These are phyloP conservation scores for Poicephalus gulielmi DNA, from an alignment of 2,113 vertebrate species.

Conservation along the genomic window DNA sequence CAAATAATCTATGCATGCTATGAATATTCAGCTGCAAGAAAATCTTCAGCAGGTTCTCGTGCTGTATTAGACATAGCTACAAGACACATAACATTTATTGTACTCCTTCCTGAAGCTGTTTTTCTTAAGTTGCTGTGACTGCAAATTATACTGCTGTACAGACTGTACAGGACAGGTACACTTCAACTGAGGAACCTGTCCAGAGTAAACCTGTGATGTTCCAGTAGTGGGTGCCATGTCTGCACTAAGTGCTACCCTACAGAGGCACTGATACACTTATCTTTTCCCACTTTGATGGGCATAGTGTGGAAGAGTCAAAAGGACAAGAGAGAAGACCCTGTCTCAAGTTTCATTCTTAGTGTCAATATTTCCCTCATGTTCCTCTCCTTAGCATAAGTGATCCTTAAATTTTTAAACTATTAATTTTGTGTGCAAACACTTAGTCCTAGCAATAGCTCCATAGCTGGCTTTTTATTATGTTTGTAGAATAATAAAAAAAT, in stretches of 20 bases:
- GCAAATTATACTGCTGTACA: not conserved
- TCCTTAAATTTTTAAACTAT: not conserved
- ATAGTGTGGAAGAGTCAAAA: not conserved
- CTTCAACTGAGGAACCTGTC: not conserved
- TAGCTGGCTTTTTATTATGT: not conserved
- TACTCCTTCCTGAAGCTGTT: not conserved
- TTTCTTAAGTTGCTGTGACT: not conserved
- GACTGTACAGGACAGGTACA: not conserved
- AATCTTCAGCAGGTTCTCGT: not conserved
- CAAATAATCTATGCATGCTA: not conserved
- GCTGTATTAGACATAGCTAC: not conserved
- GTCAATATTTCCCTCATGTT: not conserved
- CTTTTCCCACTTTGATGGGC: not conserved
- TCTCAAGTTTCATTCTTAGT: not conserved
- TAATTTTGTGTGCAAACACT: not conserved
- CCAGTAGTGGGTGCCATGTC: not conserved
- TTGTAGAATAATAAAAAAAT: not conserved
- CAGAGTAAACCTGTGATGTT: not conserved
- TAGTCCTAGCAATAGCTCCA: not conserved
- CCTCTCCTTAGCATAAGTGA: not conserved
- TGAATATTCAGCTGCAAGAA: not conserved
- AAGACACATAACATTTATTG: not conserved
- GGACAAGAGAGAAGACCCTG: not conserved
- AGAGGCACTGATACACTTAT: fast-evolving
- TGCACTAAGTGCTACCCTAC: fast-evolving